Base-by-base conservation (phyloP, 2,113 vertebrate genomes). In the Melierax canorus region DNA sequence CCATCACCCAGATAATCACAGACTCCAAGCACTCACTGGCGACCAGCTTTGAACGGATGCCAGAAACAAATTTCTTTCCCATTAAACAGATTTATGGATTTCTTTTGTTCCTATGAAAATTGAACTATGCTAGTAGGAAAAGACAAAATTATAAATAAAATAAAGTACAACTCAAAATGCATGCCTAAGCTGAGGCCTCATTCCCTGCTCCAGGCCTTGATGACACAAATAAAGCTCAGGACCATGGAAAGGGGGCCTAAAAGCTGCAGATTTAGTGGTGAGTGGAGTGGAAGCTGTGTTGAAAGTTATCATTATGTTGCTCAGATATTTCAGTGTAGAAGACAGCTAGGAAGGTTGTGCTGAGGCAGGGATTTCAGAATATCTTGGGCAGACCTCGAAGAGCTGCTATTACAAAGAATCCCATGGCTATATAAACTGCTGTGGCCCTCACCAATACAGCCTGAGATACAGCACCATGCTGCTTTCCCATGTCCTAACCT, bases 1-100 rank as follows among this genome's bases (percentile, higher is more conserved):
- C 88, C 66, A 80, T 36, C 95, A 95, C 71, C 80, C 72, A 94
- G 68, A 91, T 41, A 94, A 96, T 77, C 80, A 96, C 64, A 56
- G 85, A 68, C 66, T 71, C 53, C n/a, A 60, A 48, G 58, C 81
- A 84, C 41, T 85, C 83, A 67, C n/a, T 21, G 39, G 46, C 26
- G 67, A 94, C 41, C 45, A 60, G 78, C 89, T 92, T 96, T 96
- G 94, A 95, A 95, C 2, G 2, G 30, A 83, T 88, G 91, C 64
- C 92, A 92, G 74, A 96, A 95, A 81, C 75, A 91, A 83, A 67
- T 72, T 69, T 82, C 6, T 88, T 95, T 86, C 80, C 74, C 48
- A 74, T 92, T 94, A 87, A 82, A 84, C 34, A 93, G 50, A 93
- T 81, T 67, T 85, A 89, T 72, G 68, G 30, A 53, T 92, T 91